These are phyloP conservation scores for Ceyx cyanopectus DNA, from an alignment of 2,113 vertebrate species.

Conservation along the genomic window DNA sequence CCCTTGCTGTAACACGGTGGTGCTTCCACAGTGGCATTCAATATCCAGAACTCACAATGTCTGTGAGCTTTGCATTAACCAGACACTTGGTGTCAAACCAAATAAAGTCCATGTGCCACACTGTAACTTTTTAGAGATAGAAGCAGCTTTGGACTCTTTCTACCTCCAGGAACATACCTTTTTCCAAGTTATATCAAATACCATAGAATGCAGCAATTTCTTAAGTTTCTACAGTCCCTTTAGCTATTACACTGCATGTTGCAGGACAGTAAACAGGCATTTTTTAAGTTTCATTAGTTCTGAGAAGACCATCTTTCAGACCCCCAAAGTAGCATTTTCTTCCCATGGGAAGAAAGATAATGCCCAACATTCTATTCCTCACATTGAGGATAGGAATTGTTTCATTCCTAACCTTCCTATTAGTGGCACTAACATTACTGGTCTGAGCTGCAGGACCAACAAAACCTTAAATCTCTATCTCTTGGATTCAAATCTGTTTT, in stretches of 20 bases:
- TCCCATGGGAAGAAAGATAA: conserved; percentile 73
- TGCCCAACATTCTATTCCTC: conserved; percentile 74
- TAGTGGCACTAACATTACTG: conserved; percentile 76
- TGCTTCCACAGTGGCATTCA: conserved; percentile 77
- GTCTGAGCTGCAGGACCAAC: conserved; percentile 93
- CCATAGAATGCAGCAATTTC: conserved; percentile 84
- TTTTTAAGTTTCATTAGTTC: conserved; percentile 63
- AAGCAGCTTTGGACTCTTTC: conserved; percentile 83
- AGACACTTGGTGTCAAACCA: conserved; percentile 61
- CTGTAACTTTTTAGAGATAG: conserved; percentile 79
- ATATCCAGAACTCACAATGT: conserved; percentile 79
- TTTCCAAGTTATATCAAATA: conserved; percentile 67
- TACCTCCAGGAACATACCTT: conserved; percentile 83
- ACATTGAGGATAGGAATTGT: conserved; percentile 81
- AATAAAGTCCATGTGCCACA: conserved; percentile 65
- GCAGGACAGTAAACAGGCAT: conserved; percentile 78
- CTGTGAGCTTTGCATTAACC: conserved; percentile 89
- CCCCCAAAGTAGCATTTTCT: conserved; percentile 66
- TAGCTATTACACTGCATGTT: conserved; percentile 90
- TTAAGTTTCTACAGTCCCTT: conserved; percentile 87
- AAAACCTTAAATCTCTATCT: conserved; percentile 94
- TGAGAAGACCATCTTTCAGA: conserved; percentile 57
- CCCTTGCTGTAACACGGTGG: conserved; percentile 88
- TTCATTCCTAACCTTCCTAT: conserved; percentile 42
- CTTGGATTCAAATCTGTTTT: conserved; percentile 90